Conservation (phyloP, 1,140 invertebrate species). For the Drosophila nikananu region DNA sequence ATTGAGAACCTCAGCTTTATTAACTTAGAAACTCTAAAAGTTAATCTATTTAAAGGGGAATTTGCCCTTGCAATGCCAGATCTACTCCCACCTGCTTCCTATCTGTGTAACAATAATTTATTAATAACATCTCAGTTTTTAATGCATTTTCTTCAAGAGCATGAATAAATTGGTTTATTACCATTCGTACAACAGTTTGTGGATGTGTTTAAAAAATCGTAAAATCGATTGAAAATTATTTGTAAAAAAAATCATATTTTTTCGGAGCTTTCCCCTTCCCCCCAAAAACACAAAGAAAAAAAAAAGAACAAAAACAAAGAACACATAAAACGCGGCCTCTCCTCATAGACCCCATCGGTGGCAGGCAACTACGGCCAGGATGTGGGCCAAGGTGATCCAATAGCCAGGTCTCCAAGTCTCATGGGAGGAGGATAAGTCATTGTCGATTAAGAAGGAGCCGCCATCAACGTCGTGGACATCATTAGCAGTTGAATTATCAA, state of each 20-base stretch:
- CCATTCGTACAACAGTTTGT: neutral
- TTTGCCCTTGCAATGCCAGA: too few relatives aligned
- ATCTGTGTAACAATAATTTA: too few relatives aligned
- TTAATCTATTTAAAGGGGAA: too few relatives aligned
- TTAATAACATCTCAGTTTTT: neutral
- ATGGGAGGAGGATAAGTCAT: neutral
- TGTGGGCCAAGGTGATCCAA: conserved; percentile 39
- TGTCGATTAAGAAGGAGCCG: neutral
- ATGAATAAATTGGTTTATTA: neutral
- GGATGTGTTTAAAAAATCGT: neutral
- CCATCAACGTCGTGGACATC: neutral
- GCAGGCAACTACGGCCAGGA: conserved; percentile 29
- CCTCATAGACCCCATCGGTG: conserved; percentile 39
- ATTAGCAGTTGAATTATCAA: too few relatives aligned
- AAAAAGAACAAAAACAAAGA: conserved; percentile 34
- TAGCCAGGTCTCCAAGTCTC: conserved; percentile 2
- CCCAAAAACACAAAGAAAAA: conserved; percentile 9
- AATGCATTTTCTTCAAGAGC: neutral
- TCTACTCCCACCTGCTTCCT: too few relatives aligned
- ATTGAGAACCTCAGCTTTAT: neutral
- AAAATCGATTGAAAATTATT: neutral
- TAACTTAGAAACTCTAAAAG: neutral
- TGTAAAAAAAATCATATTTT: neutral
- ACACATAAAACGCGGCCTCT: conserved; percentile 35
- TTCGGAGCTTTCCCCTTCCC: neutral